Evolutionary conservation across 2,113 vertebrate genomes (phyloP).

Genomic region (Psammodynastes pulverulentus): DNA sequence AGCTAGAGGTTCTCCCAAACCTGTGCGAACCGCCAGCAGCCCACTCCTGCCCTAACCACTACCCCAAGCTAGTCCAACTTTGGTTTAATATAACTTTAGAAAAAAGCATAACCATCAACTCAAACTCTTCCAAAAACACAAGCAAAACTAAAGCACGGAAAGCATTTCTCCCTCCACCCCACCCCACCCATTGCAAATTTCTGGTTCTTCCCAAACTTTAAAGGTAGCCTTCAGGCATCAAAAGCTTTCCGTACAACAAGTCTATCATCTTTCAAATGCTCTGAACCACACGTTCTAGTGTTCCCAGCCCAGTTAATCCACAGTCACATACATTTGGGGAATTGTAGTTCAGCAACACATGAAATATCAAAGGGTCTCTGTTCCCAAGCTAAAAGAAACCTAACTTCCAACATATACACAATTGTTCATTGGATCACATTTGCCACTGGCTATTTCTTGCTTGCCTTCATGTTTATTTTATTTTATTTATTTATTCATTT

Average conservation of each 20-base stretch:
- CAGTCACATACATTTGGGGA: background rate
- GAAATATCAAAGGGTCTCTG: background rate
- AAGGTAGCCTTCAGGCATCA: background rate
- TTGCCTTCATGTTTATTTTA: too few species aligned
- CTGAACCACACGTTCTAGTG: background rate
- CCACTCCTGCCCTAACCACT: background rate
- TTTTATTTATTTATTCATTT: too few species aligned
- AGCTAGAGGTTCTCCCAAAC: too few species aligned
- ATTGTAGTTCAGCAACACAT: background rate
- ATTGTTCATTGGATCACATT: background rate
- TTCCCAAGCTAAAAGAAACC: background rate
- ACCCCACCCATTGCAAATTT: background rate
- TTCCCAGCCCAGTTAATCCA: too few species aligned
- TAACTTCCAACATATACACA: background rate
- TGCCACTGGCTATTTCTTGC: too few species aligned
- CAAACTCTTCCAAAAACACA: background rate
- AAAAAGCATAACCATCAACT: background rate
- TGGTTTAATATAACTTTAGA: background rate
- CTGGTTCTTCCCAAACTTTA: background rate
- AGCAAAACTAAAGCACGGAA: background rate
- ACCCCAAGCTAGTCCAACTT: background rate
- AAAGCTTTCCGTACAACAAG: background rate
- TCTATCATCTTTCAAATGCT: background rate
- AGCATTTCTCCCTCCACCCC: background rate
- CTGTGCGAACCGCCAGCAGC: too few species aligned